Conservation (phyloP, 2,888 invertebrate species). For the Nezara viridula region DNA sequence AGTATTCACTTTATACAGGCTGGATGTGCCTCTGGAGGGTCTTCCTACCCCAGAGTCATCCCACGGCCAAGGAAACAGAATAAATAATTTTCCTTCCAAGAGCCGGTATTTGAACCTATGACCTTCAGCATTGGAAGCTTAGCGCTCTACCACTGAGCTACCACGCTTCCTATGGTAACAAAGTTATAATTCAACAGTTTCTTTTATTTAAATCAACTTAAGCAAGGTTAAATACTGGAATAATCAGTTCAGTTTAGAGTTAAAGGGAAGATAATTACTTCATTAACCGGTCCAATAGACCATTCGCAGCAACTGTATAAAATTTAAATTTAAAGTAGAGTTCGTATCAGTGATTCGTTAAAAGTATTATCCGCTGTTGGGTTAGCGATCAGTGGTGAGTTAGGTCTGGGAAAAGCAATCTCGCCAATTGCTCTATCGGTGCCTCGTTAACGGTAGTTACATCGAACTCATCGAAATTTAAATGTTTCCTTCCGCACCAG, state of each 20-base stretch:
- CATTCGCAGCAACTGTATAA: neutral
- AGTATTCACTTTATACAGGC: too few relatives aligned
- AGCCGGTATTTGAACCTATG: too few relatives aligned
- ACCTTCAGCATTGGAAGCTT: too few relatives aligned
- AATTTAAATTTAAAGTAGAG: constrained; percentile 21
- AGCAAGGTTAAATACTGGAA: neutral
- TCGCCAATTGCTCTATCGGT: neutral
- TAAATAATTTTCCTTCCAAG: too few relatives aligned
- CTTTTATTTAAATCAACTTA: neutral
- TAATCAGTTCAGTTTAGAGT: neutral
- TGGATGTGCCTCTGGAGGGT: too few relatives aligned
- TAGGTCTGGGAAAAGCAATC: constrained; percentile 1
- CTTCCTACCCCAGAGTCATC: too few relatives aligned
- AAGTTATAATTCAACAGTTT: neutral
- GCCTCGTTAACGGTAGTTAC: constrained; percentile 26
- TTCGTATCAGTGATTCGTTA: constrained; percentile 11
- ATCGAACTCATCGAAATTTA: neutral
- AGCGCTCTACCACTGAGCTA: too few relatives aligned
- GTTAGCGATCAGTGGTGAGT: neutral
- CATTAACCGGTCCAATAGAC: neutral
- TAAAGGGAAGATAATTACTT: neutral
- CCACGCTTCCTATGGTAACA: neutral
- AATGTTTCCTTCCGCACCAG: neutral
- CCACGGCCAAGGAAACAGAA: too few relatives aligned
- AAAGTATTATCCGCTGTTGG: neutral